Base-by-base conservation (phyloP, 2,888 invertebrate species). In the Trichogramma evanescens region DNA sequence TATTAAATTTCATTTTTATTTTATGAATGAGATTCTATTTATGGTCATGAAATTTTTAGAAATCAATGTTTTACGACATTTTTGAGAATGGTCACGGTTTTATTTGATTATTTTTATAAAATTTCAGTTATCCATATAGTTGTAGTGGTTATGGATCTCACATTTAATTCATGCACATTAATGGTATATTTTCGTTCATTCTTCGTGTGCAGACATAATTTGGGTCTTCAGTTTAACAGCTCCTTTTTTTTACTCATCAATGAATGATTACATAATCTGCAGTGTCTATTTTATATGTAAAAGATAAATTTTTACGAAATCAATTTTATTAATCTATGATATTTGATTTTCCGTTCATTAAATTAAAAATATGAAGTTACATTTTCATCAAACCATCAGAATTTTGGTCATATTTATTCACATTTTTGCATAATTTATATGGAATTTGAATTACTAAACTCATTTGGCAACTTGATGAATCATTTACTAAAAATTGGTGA, bases 371-470 rank as follows among this genome's bases (percentile, higher is more conserved):
- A 13, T 39, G 6, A 13, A 26, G 45, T 13, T 4, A 55, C 39
- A 53, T 58, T n/a, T 61, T 43, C 38, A 56, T 50, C 54, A 7
- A 51, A 26, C 51, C 40, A 49, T 54, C 50, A 42, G 49, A 55
- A 52, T 58, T 45, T 53, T 59, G 61, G 60, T 62, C 60, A 6
- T 60, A 62, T 58, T 60, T 60, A 62, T 63, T 61, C 61, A 60
- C 57, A 45, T 48, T 57, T 63, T 62, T 62, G 62, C 59, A 48
- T 63, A 63, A 54, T 56, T 13, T 8, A 48, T 44, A 46, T 50
- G 39, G 10, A 13, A 55, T 26, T 59, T 40, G 26, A 62, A 57
- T 44, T 54, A 26, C 26, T 26, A 26, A 26, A 26, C 2, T 26
- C 26, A 26, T 26, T 26, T 26, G 54, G 54, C 53, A 51, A 42